phyloP scores from a whole-genome alignment of 2,888 invertebrate species.

The Heterodera filipjevi region DNA sequence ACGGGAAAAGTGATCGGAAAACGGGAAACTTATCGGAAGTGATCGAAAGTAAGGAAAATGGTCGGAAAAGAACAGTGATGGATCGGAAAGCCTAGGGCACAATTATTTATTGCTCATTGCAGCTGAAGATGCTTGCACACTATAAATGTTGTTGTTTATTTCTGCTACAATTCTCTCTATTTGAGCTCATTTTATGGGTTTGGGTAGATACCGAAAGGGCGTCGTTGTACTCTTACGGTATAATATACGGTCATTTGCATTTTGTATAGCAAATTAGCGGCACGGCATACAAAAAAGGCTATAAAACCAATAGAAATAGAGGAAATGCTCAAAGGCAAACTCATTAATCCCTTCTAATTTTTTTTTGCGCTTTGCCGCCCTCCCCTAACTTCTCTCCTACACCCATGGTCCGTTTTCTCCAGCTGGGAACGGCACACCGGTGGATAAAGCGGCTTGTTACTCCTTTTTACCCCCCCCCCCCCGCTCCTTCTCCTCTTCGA shows the following conservation, averaged over 20 bases:
- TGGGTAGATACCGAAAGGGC: too few relatives aligned
- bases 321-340: too few relatives aligned
- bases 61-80: neutral
- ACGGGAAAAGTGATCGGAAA: too few relatives aligned
- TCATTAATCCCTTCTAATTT: too few relatives aligned
- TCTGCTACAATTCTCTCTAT: neutral
- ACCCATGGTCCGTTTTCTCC: neutral
- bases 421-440: neutral
- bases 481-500: neutral
- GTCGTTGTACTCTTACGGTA: too few relatives aligned
- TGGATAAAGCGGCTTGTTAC: neutral
- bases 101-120: neutral
- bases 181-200: too few relatives aligned
- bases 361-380: neutral
- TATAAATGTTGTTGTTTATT: neutral
- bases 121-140: neutral
- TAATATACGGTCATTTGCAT: too few relatives aligned
- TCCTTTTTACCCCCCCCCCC: neutral
- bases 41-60: too few relatives aligned
- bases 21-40: too few relatives aligned
- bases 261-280: too few relatives aligned
- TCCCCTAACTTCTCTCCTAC: neutral
- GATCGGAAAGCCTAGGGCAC: neutral
- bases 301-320: too few relatives aligned
- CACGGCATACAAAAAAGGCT: too few relatives aligned